Evolutionary conservation across 35 echinoderm and acorn worm genomes (phyloP), one percentile per base, ranked within the genome.

Genomic region (Patiria miniata): DNA sequence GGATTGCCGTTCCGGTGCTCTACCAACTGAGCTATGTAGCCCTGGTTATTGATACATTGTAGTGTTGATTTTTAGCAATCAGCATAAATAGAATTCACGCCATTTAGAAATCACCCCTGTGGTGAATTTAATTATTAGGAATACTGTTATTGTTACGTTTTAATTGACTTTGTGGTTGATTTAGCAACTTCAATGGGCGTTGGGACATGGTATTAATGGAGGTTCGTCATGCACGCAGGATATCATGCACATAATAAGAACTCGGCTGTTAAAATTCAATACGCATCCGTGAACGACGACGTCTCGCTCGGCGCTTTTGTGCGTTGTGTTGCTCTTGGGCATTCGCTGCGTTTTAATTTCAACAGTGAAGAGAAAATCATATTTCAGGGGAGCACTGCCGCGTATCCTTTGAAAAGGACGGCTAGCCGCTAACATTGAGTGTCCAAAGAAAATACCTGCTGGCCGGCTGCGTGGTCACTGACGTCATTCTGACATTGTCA

Each of bases 401-500:
- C 28, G 58, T 61, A 61, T 2, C 19, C 26, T 69, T 69, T 69
- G 61, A 69, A 29, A 23, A 15, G 34, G 2, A 60, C 21, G 34
- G 23, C 61, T 69, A 22, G 19, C 61, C 8, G 28, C 61, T 6
- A 8, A 0, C 58, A 69, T 17, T 6, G 42, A 12, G 42, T 61
- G 5, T 2, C 58, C 58, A 61, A 61, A 61, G 58, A 61, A 61
- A 61, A 22, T 61, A 61, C 17, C 17, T 22, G 28, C 28, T 61
- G 58, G 58, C 18, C 21, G 58, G 19, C 42, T 61, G 23, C 34
- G 34, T 2, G 61, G 12, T 7, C 19, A 60, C 2, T 69, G 61
- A 69, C 61, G 61, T 69, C 61, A 69, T 69, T 69, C 19, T 69
- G 61, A 69, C 61, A 69, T 69, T 69, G 61, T 69, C 61, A 29